Evolutionary conservation across 2,113 vertebrate genomes (phyloP), one percentile per base, ranked within the genome.

Genomic region (Megaceryle torquata): DNA sequence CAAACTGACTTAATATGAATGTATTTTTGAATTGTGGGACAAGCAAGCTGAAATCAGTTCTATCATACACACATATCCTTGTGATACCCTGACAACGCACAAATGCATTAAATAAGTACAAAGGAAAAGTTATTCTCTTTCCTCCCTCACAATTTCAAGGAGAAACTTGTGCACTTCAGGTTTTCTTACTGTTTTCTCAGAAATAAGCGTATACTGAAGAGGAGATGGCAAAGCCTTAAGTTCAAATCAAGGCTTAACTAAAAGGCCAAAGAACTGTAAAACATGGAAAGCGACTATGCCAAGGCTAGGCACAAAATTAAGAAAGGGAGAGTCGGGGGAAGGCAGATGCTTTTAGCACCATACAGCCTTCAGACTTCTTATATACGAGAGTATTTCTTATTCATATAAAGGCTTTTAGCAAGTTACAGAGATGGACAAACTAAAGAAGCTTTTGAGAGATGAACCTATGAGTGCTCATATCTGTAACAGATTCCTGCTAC

Each of bases 311-410:
- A 44, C 57, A 82, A 95, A 93, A 91, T 86, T 67, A 88, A 76
- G 41, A 50, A 94, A 96, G 94, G 29, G 76, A 93, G 9, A 21
- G 79, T 16, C 85, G 82, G 63, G 82, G 21, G 77, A 86, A 67
- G 68, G 19, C 24, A 21, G 3, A 91, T 54, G 88, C 88, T 96
- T 96, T 96, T 93, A 97, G 56, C 72, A 81, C 59, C 46, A 74
- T 2, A 77, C 0, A 16, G 63, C 54, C 64, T 90, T 88, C 72
- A 93, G 88, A 75, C 8, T 88, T 57, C 19, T 57, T 0, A 0
- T 16, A 74, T 51, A 51, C 6, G 6, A 61, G 83, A 74, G 37
- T 56, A 92, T 88, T 81, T 83, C 61, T 93, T 92, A 95, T 84
- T 95, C 77, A 86, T 46, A 63, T 21, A 48, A 74, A 74, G 51